Percentiles rank a stretch among this genome's conserved stretches.
These are phyloP conservation scores for Poecilus cupreus DNA, from an alignment of 2,888 invertebrate species.

Conservation along the genomic window DNA sequence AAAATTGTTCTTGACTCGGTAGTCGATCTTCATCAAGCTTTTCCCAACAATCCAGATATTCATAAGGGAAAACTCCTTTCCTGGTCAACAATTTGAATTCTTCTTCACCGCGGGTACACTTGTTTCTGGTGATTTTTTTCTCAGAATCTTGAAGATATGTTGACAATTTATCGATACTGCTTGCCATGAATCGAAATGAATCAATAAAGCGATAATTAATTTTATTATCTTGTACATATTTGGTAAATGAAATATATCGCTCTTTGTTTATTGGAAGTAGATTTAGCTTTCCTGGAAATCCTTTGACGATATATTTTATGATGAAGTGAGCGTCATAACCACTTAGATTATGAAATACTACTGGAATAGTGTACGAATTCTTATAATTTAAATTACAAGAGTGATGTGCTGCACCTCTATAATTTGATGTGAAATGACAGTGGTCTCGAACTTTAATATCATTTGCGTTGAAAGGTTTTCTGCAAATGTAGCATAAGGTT, in stretches of 20 bases:
- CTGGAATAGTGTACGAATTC: constrained; percentile 62
- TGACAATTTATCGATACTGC: constrained; percentile 63
- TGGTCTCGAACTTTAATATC: constrained; percentile 63
- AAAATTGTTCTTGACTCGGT: constrained; percentile 62
- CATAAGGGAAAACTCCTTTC: constrained; percentile 68
- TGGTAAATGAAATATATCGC: constrained; percentile 30
- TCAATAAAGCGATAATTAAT: constrained; percentile 36
- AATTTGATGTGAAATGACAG: constrained; percentile 63
- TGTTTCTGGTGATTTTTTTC: constrained; percentile 56
- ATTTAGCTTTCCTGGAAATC: not conserved
- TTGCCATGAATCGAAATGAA: constrained; percentile 63
- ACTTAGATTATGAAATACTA: constrained; percentile 65
- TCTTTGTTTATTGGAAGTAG: constrained; percentile 32
- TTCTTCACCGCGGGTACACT: constrained; percentile 47
- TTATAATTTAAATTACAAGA: constrained; percentile 65
- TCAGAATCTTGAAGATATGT: constrained; percentile 61
- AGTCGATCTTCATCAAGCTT: constrained; percentile 61
- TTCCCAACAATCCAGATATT: constrained; percentile 62
- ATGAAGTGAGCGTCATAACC: constrained; percentile 63
- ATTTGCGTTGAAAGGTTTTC: constrained; percentile 53
- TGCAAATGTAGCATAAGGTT: too few relatives aligned
- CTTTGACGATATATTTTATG: not conserved
- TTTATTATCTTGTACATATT: constrained; percentile 16
- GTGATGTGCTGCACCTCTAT: constrained; percentile 61
- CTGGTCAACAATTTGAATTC: constrained; percentile 60